Base-by-base conservation (phyloP, 2,113 vertebrate genomes). In the Brachyhypopomus gauderio region DNA sequence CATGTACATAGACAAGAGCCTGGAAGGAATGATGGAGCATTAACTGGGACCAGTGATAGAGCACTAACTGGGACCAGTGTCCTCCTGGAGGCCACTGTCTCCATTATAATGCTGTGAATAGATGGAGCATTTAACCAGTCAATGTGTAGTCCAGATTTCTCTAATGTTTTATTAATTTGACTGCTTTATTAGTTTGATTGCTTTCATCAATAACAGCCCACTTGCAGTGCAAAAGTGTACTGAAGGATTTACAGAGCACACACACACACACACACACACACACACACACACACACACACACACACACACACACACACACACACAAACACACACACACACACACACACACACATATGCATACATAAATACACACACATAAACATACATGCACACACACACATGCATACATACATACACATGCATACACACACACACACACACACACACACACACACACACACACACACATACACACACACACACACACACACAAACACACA, bases 21-120 rank as follows among this genome's bases (percentile, higher is more conserved):
- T 75, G 77, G 38, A 62, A 45, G 73, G 60, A 59, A 78, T 67
- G 77, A 52, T 77, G 64, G 56, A 27, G 48, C 5, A 60, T 66
- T 75, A 52, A 74, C 52, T 22, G 23, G 23, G 38, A 69, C 55
- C 62, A 75, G 59, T 30, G 30, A 30, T 30, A 71, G 56, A 27
- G 48, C 9, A 60, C 56, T 75, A 52, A 74, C 52, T 22, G 23
- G 23, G 38, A 69, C 55, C 62, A 75, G 59, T 74, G 62, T 20
- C 38, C 55, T 80, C 20, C 78, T 23, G n/a, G 63, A 81, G 52
- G 79, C 62, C 81, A 58, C 45, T 83, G 84, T 85, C 76, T 83
- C 66, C 30, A 23, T 62, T 76, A 70, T 80, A 80, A 23, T 34
- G 74, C 72, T 80, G 67, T 85, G 79, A 83, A 69, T 73, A 52